Conservation (phyloP, 2,888 invertebrate genomes). For the Congeria kusceri region DNA sequence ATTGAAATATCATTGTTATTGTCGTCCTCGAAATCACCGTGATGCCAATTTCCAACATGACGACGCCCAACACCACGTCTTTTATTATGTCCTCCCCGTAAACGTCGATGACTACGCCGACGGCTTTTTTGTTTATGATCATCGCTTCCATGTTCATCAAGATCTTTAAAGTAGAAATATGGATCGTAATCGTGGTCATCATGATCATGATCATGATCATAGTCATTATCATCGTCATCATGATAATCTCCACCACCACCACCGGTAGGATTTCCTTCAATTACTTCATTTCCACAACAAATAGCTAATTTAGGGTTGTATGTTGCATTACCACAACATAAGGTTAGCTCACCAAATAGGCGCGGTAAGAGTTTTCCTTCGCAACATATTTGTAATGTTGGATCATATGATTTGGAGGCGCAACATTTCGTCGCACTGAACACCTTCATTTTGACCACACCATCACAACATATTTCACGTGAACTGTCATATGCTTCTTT, state of each 20-base stretch:
- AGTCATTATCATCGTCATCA: too few relatives aligned
- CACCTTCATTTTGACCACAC: conserved; percentile 8
- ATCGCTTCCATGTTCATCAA: background rate
- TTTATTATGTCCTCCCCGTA: too few relatives aligned
- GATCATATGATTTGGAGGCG: background rate
- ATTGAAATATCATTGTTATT: too few relatives aligned
- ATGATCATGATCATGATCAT: too few relatives aligned
- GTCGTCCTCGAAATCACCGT: too few relatives aligned
- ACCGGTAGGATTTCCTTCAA: too few relatives aligned
- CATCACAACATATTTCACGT: conserved; percentile 37
- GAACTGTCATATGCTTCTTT: conserved; percentile 12
- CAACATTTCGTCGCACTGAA: conserved; percentile 7
- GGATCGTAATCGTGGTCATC: too few relatives aligned
- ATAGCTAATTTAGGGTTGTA: background rate
- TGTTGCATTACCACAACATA: background rate
- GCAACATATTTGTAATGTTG: background rate
- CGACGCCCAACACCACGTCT: too few relatives aligned
- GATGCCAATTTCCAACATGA: too few relatives aligned
- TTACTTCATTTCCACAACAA: background rate
- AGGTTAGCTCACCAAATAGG: background rate
- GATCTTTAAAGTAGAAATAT: too few relatives aligned
- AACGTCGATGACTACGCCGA: too few relatives aligned
- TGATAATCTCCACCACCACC: too few relatives aligned
- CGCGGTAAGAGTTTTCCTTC: background rate
- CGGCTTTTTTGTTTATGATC: background rate